These are phyloP conservation scores for Heliconius cydno DNA, from an alignment of 2,888 invertebrate genomes.

Conservation along the genomic window DNA sequence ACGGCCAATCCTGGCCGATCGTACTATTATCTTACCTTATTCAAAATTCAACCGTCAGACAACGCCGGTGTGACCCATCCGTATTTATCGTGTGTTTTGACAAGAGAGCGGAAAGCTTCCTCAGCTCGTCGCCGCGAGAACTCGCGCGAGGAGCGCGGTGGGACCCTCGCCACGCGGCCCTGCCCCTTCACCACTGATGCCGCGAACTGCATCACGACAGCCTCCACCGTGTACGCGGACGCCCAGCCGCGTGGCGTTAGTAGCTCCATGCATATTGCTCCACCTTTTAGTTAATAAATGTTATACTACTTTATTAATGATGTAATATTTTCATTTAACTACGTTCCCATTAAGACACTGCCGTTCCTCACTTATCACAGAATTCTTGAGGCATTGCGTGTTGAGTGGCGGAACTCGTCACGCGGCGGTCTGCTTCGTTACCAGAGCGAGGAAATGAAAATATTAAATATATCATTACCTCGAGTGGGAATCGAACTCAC, in stretches of 20 bases:
- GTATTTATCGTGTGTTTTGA: slow-evolving; percentile 95
- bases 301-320: background rate
- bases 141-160: slow-evolving; percentile 90
- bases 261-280: slow-evolving; percentile 95
- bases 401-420: too few relatives aligned
- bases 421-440: too few relatives aligned
- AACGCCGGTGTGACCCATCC: slow-evolving; percentile 95
- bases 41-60: slow-evolving; percentile 88
- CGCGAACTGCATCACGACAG: slow-evolving; percentile 94
- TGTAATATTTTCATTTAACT: too few relatives aligned
- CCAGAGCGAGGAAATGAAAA: too few relatives aligned
- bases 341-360: too few relatives aligned
- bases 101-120: slow-evolving; percentile 93
- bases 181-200: slow-evolving; percentile 95
- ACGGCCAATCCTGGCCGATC: too few relatives aligned
- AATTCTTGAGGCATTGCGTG: too few relatives aligned
- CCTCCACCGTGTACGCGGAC: slow-evolving; percentile 93
- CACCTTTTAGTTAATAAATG: slow-evolving; percentile 76
- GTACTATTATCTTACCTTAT: background rate
- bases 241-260: slow-evolving; percentile 94
- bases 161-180: slow-evolving; percentile 91
- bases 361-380: too few relatives aligned
- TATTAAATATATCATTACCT: too few relatives aligned
- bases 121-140: slow-evolving; percentile 92
- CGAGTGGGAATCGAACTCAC: too few relatives aligned